These are phyloP conservation scores for Sebastolobus altivelis DNA, from an alignment of 2,797 vertebrate genomes.

Conservation along the genomic window DNA sequence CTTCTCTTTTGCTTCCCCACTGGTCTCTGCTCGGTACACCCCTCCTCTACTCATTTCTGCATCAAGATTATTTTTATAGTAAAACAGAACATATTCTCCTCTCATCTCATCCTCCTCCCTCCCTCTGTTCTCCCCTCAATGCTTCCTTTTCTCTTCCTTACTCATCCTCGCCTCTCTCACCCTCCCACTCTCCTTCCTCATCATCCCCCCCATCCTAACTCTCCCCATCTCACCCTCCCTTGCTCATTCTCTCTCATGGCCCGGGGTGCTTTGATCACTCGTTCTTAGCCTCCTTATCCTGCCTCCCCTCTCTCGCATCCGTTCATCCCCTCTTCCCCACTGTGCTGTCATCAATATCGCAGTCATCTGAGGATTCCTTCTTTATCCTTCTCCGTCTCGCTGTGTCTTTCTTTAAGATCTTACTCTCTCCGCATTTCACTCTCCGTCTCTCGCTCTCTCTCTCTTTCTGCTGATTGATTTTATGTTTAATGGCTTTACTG, in stretches of 20 bases:
- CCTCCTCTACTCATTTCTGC: slow-evolving; percentile 24
- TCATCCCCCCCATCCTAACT: slow-evolving; percentile 19
- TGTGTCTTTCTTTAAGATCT: slow-evolving; percentile 75
- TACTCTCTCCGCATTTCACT: slow-evolving; percentile 56
- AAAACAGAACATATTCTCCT: slow-evolving; percentile 34
- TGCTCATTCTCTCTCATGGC: slow-evolving; percentile 58
- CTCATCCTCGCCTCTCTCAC: slow-evolving; percentile 30
- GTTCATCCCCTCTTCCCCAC: slow-evolving; percentile 73
- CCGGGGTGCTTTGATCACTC: slow-evolving; percentile 78
- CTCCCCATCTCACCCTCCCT: slow-evolving; percentile 33
- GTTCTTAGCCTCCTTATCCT: slow-evolving; percentile 75
- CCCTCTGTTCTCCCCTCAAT: neutral
- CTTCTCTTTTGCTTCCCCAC: slow-evolving; percentile 16
- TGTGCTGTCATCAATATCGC: slow-evolving; percentile 82
- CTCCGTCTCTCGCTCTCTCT: slow-evolving; percentile 17
- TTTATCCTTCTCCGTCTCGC: slow-evolving; percentile 71
- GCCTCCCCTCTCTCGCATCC: slow-evolving; percentile 63
- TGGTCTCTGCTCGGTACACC: slow-evolving; percentile 7
- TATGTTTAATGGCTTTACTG: slow-evolving; percentile 78
- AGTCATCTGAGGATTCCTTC: slow-evolving; percentile 78
- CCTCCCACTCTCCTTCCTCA: slow-evolving; percentile 21
- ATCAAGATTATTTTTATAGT: slow-evolving; percentile 43
- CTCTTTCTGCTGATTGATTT: slow-evolving; percentile 77
- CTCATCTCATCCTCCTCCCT: neutral
- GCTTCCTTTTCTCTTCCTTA: slow-evolving; percentile 26